Percentiles rank a stretch among this genome's conserved stretches.
Evolutionary conservation across 2,888 invertebrate genomes (phyloP).

Genomic region (Lysandra coridon): DNA sequence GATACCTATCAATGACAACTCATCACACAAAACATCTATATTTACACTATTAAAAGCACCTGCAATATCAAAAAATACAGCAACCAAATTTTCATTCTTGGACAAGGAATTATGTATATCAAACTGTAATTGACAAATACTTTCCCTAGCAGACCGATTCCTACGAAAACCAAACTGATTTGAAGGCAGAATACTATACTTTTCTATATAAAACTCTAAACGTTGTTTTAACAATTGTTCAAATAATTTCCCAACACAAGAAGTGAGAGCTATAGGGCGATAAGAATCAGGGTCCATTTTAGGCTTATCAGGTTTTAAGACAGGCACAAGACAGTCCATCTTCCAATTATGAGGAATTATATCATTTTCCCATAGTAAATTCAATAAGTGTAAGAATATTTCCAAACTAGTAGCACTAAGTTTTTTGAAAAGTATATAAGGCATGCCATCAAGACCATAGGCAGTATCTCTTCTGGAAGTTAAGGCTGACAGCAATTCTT

Average conservation of each 20-base stretch:
- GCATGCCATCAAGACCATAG: neutral
- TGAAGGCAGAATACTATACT: neutral
- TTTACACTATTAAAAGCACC: constrained; percentile 37
- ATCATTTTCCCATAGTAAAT: neutral
- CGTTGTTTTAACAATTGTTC: neutral
- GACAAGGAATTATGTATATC: neutral
- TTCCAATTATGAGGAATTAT: neutral
- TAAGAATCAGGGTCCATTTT: neutral
- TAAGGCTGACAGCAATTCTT: too few species aligned
- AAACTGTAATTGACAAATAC: neutral
- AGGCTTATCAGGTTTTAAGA: neutral
- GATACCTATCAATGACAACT: constrained; percentile 29
- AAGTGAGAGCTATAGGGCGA: neutral
- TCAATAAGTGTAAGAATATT: neutral
- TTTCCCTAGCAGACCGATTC: too few species aligned
- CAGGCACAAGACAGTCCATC: neutral
- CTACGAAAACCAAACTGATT: neutral
- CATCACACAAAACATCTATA: constrained; percentile 30
- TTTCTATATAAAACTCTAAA: neutral
- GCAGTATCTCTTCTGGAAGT: neutral
- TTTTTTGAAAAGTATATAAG: neutral
- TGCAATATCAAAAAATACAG: constrained; percentile 29
- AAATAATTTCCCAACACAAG: neutral
- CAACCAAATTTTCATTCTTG: too few species aligned
- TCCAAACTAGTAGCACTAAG: neutral